These are phyloP conservation scores for Microhierax caerulescens DNA, from an alignment of 2,797 vertebrate species.

Conservation along the genomic window DNA sequence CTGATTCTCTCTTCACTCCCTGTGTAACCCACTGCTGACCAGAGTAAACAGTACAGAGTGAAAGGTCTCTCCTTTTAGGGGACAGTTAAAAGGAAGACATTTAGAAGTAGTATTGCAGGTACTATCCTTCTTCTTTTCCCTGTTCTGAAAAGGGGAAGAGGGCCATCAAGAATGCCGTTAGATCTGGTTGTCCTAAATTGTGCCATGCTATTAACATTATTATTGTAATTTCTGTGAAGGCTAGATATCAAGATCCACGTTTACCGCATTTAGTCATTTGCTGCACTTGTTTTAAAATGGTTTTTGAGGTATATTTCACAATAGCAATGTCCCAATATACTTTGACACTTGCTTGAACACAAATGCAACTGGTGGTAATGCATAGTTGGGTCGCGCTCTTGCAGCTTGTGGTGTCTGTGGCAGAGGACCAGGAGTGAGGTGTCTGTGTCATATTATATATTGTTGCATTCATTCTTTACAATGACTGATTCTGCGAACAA, in stretches of 20 bases:
- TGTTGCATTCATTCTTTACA: not conserved
- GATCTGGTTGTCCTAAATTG: not conserved
- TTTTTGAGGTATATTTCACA: not conserved
- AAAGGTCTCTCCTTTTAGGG: not conserved
- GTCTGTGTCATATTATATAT: not conserved
- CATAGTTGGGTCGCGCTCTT: not conserved
- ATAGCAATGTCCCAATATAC: not conserved
- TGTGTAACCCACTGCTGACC: not conserved
- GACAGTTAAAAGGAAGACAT: not conserved
- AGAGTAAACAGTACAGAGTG: not conserved
- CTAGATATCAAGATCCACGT: fast-evolving
- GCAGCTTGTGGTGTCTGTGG: not conserved
- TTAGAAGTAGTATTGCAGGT: not conserved
- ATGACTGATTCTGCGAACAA: not conserved
- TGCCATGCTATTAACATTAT: not conserved
- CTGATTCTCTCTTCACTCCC: not conserved
- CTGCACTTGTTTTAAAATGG: not conserved
- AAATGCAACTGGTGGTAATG: not conserved
- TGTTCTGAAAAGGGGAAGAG: not conserved
- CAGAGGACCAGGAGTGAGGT: not conserved
- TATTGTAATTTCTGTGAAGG: not conserved
- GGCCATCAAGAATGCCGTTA: not conserved
- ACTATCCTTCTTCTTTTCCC: not conserved
- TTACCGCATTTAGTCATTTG: not conserved
- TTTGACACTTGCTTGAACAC: not conserved